Evolutionary conservation across 2,113 vertebrate genomes (phyloP).

Genomic region (Rhynchopsitta pachyrhyncha): DNA sequence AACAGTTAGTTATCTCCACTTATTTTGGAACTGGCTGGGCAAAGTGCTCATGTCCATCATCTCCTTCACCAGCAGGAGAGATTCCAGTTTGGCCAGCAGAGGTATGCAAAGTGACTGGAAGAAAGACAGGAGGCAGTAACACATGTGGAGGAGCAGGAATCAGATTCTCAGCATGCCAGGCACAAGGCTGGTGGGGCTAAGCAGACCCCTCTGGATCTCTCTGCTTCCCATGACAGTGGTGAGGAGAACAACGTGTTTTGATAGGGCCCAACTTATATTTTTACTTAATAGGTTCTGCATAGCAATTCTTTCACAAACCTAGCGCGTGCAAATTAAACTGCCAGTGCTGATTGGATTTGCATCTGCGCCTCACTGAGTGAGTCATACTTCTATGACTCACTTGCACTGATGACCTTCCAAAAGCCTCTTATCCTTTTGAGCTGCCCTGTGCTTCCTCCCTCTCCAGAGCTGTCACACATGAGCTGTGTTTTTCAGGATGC

Average conservation of each 20-base stretch:
- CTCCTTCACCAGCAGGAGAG: neutral
- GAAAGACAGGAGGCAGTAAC: neutral
- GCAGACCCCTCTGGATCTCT: neutral
- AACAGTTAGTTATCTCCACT: neutral
- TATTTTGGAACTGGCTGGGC: neutral
- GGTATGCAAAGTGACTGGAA: neutral
- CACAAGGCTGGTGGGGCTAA: neutral
- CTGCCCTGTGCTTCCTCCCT: neutral
- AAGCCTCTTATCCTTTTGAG: conserved; percentile 33
- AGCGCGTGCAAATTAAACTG: neutral
- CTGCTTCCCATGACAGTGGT: neutral
- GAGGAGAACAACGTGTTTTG: neutral
- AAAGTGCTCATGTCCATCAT: neutral
- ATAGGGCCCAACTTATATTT: neutral
- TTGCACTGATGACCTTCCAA: conserved; percentile 43
- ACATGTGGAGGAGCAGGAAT: neutral
- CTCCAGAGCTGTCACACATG: neutral
- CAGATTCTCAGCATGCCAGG: neutral
- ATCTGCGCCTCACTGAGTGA: neutral
- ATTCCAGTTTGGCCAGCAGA: neutral
- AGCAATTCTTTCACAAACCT: neutral
- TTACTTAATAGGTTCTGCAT: neutral
- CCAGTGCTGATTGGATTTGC: neutral
- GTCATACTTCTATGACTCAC: conserved; percentile 50
- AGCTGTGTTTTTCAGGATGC: neutral